Percentiles rank a stretch among this genome's conserved stretches.
Conservation (phyloP, 2,888 invertebrate species). For the Hyposoter dolosus region DNA sequence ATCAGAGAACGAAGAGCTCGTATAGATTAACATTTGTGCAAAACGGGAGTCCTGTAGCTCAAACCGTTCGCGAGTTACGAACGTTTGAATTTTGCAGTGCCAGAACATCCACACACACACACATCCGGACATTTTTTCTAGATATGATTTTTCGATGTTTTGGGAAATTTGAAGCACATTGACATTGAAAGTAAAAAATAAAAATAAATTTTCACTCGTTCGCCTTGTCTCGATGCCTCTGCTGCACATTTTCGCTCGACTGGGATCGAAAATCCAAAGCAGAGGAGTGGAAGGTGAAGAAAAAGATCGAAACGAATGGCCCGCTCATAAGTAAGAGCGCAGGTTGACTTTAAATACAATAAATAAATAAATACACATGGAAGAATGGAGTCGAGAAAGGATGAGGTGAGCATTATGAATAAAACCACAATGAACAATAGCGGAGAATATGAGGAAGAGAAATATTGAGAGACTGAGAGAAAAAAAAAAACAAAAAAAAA, state of each 20-base stretch:
- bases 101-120: too few relatives aligned
- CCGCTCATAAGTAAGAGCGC: not conserved
- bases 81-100: too few relatives aligned
- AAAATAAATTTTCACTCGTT: not conserved
- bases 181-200: too few relatives aligned
- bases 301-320: not conserved
- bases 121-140: too few relatives aligned
- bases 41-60: too few relatives aligned
- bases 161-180: too few relatives aligned
- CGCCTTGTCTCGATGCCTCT: not conserved
- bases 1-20: too few relatives aligned
- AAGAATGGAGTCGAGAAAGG: slow-evolving; percentile 29
- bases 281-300: not conserved
- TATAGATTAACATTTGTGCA: too few relatives aligned
- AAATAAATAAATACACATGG: slow-evolving; percentile 7
- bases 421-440: slow-evolving; percentile 9
- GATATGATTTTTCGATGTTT: too few relatives aligned
- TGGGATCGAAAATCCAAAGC: not conserved
- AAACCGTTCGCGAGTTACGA: too few relatives aligned
- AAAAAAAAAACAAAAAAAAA: slow-evolving; percentile 44
- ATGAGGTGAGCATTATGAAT: slow-evolving; percentile 39
- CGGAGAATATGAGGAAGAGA: slow-evolving; percentile 21
- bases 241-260: not conserved
- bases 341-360: slow-evolving; percentile 5
- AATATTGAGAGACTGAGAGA: slow-evolving; percentile 35